These are phyloP conservation scores for Limnephilus marmoratus DNA, from an alignment of 2,888 invertebrate species.

Conservation along the genomic window DNA sequence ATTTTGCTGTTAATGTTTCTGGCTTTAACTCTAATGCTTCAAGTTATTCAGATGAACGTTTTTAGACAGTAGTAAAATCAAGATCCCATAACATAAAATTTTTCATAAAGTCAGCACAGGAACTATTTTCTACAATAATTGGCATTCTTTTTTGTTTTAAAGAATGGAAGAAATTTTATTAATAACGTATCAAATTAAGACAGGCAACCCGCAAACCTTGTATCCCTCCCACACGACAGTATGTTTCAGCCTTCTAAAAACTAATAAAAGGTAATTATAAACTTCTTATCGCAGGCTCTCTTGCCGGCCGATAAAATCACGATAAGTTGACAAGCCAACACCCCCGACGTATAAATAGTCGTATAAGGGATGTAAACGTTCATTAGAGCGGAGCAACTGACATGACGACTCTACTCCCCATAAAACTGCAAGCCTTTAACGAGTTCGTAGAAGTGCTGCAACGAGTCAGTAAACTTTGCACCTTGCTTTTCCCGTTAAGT, in stretches of 20 bases:
- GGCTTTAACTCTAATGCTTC: too few relatives aligned
- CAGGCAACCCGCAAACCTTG: background rate
- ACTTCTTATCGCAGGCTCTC: background rate
- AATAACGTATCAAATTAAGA: background rate
- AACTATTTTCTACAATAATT: too few relatives aligned
- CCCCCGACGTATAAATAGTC: background rate
- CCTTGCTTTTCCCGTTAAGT: conserved; percentile 22
- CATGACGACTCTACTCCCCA: conserved; percentile 32
- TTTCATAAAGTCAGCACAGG: too few relatives aligned
- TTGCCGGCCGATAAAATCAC: background rate
- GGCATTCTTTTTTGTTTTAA: too few relatives aligned
- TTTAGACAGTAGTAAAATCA: too few relatives aligned
- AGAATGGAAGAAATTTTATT: background rate
- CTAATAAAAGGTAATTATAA: background rate
- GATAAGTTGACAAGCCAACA: background rate
- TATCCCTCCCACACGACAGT: background rate
- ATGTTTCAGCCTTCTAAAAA: background rate
- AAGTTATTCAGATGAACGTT: too few relatives aligned
- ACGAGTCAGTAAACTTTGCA: conserved; percentile 38
- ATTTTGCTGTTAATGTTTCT: too few relatives aligned
- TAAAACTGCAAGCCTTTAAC: conserved; percentile 42
- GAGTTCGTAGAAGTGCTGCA: conserved; percentile 33
- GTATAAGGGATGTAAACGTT: background rate
- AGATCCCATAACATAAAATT: too few relatives aligned
- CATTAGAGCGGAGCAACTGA: background rate